These are phyloP conservation scores for Peromyscus californicus DNA, from an alignment of 2,113 vertebrate genomes.

Conservation along the genomic window DNA sequence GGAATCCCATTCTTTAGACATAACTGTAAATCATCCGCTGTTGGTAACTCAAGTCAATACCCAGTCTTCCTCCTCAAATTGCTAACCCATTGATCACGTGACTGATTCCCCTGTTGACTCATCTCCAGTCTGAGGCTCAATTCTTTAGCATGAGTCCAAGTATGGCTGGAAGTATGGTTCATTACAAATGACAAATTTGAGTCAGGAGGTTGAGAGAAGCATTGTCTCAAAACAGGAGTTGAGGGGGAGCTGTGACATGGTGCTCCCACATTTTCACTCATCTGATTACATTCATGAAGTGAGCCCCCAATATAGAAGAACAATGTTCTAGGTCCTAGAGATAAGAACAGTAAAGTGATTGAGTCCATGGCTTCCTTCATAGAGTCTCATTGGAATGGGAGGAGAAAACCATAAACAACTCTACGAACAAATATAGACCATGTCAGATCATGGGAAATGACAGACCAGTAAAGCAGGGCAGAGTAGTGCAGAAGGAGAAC, in stretches of 20 bases:
- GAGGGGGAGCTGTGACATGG: not conserved
- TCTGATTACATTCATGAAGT: not conserved
- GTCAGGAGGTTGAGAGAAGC: not conserved
- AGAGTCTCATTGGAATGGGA: not conserved
- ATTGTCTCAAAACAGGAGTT: not conserved
- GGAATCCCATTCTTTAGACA: not conserved
- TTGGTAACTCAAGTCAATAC: not conserved
- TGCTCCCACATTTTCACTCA: accelerated
- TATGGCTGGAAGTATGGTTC: not conserved
- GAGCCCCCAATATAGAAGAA: not conserved
- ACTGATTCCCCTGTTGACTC: not conserved
- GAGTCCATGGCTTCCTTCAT: not conserved
- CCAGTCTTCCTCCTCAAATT: not conserved
- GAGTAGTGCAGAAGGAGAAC: not conserved
- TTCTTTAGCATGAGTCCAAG: not conserved
- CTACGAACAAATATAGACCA: not conserved
- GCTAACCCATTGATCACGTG: not conserved
- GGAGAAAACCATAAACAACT: not conserved
- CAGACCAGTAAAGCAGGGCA: not conserved
- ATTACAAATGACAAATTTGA: not conserved
- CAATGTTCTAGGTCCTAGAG: not conserved
- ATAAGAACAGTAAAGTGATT: not conserved
- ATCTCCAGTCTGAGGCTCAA: not conserved
- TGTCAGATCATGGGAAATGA: not conserved
- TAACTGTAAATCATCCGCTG: not conserved